A percentile compares a stretch with the other conserved stretches of the same genome.
Conservation (phyloP, 2,113 vertebrate genomes). For the Tyrannus savana region DNA sequence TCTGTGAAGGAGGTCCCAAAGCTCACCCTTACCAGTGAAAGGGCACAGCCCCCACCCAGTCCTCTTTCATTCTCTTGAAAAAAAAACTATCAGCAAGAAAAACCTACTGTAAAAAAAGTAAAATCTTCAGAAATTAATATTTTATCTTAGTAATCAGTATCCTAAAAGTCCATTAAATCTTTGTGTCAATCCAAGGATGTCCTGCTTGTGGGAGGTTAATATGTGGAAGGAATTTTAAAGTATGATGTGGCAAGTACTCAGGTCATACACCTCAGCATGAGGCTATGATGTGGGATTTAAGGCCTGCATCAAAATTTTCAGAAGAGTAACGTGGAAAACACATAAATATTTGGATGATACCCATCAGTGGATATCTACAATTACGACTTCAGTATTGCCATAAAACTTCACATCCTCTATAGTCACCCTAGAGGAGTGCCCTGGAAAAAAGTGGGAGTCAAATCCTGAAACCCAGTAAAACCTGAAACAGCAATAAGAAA, state of each 20-base stretch:
- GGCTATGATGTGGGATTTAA: background rate
- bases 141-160: background rate
- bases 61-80: background rate
- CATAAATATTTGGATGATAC: background rate
- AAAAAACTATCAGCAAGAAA: background rate
- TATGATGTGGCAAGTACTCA: background rate
- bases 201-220: background rate
- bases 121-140: background rate
- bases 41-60: fast-evolving
- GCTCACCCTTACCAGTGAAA: background rate
- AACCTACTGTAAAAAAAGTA: background rate
- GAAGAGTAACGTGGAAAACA: background rate
- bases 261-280: background rate
- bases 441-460: background rate
- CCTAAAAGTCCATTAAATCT: background rate
- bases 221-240: background rate
- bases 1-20: background rate
- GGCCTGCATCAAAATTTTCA: background rate
- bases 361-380: background rate
- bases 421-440: background rate
- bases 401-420: background rate
- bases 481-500: background rate
- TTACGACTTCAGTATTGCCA: background rate
- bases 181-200: background rate
- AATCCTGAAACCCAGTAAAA: background rate